Conservation (phyloP, 2,888 invertebrate species). For the Trissolcus brochymenae region DNA sequence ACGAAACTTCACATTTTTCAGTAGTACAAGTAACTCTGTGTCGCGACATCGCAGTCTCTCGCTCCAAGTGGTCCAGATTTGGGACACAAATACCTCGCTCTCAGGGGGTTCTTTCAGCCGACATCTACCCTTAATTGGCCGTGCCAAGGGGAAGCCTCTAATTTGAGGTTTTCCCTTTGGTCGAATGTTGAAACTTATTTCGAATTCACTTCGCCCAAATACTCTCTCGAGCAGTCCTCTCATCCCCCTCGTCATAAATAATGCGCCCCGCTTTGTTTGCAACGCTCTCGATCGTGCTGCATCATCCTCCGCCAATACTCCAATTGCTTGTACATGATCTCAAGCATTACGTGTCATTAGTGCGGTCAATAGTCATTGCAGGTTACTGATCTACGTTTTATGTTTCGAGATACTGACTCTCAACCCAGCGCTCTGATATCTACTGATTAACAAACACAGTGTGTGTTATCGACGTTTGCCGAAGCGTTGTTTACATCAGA, state of each 20-base stretch:
- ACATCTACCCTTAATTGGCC: background rate
- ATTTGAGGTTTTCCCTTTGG: background rate
- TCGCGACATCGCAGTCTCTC: no score
- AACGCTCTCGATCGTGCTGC: background rate
- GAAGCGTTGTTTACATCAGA: no score
- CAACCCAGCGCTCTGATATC: no score
- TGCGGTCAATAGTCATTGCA: background rate
- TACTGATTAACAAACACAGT: no score
- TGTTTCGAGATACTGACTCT: no score
- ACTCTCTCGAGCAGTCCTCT: background rate
- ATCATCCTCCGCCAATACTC: background rate
- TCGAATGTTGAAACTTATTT: background rate
- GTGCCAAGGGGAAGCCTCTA: background rate
- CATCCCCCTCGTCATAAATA: conserved; percentile 8
- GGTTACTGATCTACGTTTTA: no score
- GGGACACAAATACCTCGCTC: background rate
- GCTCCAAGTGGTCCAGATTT: no score
- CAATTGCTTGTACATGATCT: background rate
- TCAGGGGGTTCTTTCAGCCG: background rate
- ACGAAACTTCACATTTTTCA: background rate
- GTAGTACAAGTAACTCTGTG: no score
- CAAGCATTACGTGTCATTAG: background rate
- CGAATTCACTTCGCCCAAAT: background rate
- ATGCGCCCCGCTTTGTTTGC: conserved; percentile 1
- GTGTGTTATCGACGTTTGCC: no score